Percentiles rank a stretch among this genome's conserved stretches.
Evolutionary conservation across 2,113 vertebrate genomes (phyloP).

Genomic region (Leiothrix lutea): DNA sequence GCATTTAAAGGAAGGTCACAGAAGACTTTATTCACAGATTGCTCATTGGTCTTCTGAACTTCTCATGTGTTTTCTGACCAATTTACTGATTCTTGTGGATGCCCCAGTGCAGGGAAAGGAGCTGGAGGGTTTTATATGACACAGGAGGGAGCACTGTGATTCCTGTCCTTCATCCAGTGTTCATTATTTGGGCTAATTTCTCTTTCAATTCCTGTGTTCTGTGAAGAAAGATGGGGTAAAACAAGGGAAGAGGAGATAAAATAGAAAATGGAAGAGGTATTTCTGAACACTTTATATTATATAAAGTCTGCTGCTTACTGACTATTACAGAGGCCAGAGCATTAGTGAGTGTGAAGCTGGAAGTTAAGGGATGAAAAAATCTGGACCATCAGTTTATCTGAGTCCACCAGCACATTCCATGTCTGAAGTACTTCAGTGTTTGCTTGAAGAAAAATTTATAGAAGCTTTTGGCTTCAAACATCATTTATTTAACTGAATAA

Average conservation of each 20-base stretch:
- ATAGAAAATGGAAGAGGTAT: not conserved
- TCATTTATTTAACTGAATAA: not conserved
- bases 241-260: not conserved
- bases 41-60: not conserved
- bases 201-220: not conserved
- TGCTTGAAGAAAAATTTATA: not conserved
- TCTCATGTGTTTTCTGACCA: not conserved
- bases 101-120: rapidly evolving
- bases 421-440: not conserved
- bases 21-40: not conserved
- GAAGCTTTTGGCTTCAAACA: not conserved
- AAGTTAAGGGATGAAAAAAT: not conserved
- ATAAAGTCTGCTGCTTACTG: not conserved
- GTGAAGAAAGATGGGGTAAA: not conserved
- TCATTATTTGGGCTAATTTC: not conserved
- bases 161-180: not conserved
- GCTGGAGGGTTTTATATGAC: not conserved
- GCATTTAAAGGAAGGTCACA: not conserved
- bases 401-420: not conserved
- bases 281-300: not conserved
- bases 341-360: not conserved
- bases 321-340: not conserved
- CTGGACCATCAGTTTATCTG: not conserved
- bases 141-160: not conserved
- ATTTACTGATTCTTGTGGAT: not conserved